These are phyloP conservation scores for Nymphalis c-album DNA, from an alignment of 2,888 invertebrate species.

Conservation along the genomic window DNA sequence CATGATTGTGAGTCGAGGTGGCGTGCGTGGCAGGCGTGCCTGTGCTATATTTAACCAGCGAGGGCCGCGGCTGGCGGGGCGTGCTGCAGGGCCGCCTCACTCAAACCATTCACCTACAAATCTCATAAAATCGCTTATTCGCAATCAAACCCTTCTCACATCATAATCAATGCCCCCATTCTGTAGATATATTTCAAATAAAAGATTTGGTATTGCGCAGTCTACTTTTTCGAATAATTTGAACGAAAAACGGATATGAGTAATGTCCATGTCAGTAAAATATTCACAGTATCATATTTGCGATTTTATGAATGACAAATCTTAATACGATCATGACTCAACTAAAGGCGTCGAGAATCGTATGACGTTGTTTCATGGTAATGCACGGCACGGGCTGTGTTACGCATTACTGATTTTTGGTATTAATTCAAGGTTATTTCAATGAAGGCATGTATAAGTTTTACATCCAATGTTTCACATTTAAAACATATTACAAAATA, in stretches of 20 bases:
- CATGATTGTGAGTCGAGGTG: slow-evolving; percentile 68
- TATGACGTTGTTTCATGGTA: slow-evolving; percentile 57
- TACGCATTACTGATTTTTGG: slow-evolving; percentile 50
- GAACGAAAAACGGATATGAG: slow-evolving; percentile 28
- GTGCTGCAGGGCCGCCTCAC: slow-evolving; percentile 57
- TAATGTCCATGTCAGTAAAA: slow-evolving; percentile 38
- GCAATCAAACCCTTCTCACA: slow-evolving; percentile 3
- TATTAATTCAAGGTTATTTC: slow-evolving; percentile 49
- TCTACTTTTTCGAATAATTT: slow-evolving; percentile 2
- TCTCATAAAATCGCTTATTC: slow-evolving; percentile 28
- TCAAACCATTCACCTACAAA: slow-evolving; percentile 57
- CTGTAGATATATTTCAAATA: not conserved
- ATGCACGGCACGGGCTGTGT: slow-evolving; percentile 44
- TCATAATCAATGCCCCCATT: not conserved
- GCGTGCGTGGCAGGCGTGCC: slow-evolving; percentile 66
- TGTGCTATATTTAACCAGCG: slow-evolving; percentile 75
- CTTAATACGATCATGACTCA: slow-evolving; percentile 66
- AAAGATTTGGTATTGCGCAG: not conserved
- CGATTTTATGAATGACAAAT: slow-evolving; percentile 70
- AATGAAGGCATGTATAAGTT: slow-evolving; percentile 17
- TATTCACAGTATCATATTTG: slow-evolving; percentile 50
- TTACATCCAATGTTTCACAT: slow-evolving; percentile 22
- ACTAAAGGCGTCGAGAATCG: slow-evolving; percentile 53
- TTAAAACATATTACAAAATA: not conserved
- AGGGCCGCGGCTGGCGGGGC: slow-evolving; percentile 64